phyloP scores from a whole-genome alignment of 2,888 invertebrate species.

The Dione juno region DNA sequence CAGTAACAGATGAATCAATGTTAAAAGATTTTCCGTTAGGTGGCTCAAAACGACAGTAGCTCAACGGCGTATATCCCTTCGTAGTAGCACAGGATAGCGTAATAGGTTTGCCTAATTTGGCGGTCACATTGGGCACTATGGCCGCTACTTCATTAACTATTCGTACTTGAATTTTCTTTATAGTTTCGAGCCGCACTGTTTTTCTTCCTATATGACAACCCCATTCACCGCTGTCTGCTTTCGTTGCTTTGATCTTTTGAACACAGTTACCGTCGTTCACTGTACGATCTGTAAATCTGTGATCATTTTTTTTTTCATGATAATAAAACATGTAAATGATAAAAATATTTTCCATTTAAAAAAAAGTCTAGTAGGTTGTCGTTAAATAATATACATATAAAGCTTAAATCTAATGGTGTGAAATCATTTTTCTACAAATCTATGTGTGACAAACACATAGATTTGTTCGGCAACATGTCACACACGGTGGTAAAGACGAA shows the following conservation, averaged over 20 bases:
- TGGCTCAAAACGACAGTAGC: conserved; percentile 79
- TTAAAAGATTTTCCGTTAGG: conserved; percentile 74
- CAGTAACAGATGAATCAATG: conserved; percentile 67
- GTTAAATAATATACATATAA: too few species aligned
- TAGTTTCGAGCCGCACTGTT: conserved; percentile 60
- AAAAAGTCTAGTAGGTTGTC: too few species aligned
- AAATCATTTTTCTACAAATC: too few species aligned
- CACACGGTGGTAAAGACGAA: too few species aligned
- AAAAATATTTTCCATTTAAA: too few species aligned
- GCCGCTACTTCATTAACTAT: conserved; percentile 71
- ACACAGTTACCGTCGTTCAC: conserved; percentile 70
- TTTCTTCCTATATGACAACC: conserved; percentile 74
- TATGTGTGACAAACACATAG: too few species aligned
- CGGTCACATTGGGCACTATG: conserved; percentile 58
- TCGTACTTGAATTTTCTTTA: conserved; percentile 62
- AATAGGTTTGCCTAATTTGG: conserved; percentile 59
- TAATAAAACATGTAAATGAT: neutral
- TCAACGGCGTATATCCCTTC: conserved; percentile 62
- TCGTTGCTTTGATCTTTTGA: conserved; percentile 59
- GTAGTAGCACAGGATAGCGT: conserved; percentile 73
- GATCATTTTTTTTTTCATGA: neutral
- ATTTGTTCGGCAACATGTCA: too few species aligned
- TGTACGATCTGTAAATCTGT: conserved; percentile 63
- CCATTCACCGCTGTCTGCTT: conserved; percentile 72
- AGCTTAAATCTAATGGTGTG: too few species aligned